Percentiles rank a stretch among this genome's conserved stretches.
Evolutionary conservation across 2,113 vertebrate genomes (phyloP).

Genomic region (Aythya baeri): DNA sequence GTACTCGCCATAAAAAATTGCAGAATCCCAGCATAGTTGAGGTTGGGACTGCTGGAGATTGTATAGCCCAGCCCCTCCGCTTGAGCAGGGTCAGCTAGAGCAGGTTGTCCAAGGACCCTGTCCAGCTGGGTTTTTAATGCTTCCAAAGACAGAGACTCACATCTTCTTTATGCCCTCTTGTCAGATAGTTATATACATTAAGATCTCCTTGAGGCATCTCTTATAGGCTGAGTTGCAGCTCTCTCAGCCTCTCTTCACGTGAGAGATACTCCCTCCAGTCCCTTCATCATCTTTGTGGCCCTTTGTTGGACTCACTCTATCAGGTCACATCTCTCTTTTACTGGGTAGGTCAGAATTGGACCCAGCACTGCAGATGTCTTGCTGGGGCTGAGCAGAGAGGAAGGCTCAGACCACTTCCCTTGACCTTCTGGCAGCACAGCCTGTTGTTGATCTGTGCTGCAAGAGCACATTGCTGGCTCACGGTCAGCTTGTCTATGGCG

Average conservation of each 20-base stretch:
- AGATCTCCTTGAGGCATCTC: background rate
- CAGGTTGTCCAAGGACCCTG: background rate
- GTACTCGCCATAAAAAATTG: background rate
- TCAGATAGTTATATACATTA: background rate
- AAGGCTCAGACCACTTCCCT: background rate
- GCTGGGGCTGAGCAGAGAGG: background rate
- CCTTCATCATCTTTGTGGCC: background rate
- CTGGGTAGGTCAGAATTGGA: background rate
- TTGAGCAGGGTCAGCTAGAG: background rate
- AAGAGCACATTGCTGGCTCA: background rate
- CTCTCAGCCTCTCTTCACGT: background rate
- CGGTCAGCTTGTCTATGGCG: background rate
- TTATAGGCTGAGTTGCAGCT: background rate
- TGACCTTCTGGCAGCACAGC: background rate
- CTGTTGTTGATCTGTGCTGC: fast-evolving
- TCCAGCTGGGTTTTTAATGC: background rate
- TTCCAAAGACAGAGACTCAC: background rate
- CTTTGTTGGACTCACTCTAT: background rate
- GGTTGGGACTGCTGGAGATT: background rate
- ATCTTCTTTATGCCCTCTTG: background rate
- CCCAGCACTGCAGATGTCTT: background rate
- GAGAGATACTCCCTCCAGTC: background rate
- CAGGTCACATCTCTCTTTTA: background rate
- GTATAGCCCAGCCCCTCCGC: no score
- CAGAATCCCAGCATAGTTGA: fast-evolving